These are phyloP conservation scores for Ectemnius lituratus DNA, from an alignment of 2,888 invertebrate genomes.

Conservation along the genomic window DNA sequence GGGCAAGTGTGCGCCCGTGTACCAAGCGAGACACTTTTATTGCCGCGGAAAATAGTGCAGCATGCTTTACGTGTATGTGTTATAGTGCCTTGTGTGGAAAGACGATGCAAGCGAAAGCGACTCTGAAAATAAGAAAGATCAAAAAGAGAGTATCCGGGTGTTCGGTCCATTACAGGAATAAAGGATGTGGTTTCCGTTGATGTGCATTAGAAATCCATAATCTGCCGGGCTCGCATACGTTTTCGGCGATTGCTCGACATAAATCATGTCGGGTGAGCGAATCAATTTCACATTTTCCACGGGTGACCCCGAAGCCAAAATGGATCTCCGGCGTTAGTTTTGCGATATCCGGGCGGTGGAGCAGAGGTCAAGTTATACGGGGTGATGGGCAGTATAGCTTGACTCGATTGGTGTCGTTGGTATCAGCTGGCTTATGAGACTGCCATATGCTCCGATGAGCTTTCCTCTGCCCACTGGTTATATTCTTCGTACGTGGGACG, in stretches of 20 bases:
- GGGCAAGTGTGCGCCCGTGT: too few species aligned
- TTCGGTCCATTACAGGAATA: too few species aligned
- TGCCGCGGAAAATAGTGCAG: too few species aligned
- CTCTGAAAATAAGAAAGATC: too few species aligned
- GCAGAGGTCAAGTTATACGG: not conserved
- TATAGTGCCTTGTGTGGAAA: too few species aligned
- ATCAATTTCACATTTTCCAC: conserved; percentile 63
- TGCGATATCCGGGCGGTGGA: conserved; percentile 27
- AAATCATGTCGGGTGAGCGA: conserved; percentile 60
- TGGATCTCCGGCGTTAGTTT: too few species aligned
- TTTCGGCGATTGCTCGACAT: conserved; percentile 60
- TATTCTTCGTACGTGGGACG: too few species aligned
- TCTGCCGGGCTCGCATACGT: conserved; percentile 32
- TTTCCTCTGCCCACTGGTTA: conserved; percentile 13
- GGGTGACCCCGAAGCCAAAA: conserved; percentile 5
- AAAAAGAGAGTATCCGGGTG: too few species aligned
- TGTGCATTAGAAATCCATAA: conserved; percentile 28
- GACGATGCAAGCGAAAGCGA: too few species aligned
- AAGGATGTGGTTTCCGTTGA: conserved; percentile 4
- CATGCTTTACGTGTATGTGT: too few species aligned
- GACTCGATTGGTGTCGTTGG: conserved; percentile 11
- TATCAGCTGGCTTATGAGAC: conserved; percentile 38
- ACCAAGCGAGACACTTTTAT: too few species aligned
- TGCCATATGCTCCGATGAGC: conserved; percentile 65
- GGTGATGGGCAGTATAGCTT: too few species aligned